These are phyloP conservation scores for Chamaetylas fuelleborni DNA, from an alignment of 2,113 vertebrate species.

Conservation along the genomic window DNA sequence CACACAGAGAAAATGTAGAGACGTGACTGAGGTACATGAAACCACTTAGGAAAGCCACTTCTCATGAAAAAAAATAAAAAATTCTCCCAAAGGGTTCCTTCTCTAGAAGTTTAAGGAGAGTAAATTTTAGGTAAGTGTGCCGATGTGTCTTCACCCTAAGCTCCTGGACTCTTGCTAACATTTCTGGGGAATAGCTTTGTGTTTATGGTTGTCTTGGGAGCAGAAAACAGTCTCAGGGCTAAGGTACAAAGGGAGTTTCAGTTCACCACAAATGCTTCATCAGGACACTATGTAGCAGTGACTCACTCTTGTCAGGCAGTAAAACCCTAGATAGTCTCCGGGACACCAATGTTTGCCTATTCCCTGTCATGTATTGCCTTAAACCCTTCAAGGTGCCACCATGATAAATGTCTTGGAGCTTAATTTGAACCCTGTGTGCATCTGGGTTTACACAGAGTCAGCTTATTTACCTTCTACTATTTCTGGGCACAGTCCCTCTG, in stretches of 20 bases:
- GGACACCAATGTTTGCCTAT: neutral
- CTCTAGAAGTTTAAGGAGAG: neutral
- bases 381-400: neutral
- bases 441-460: neutral
- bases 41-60: neutral
- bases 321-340: neutral
- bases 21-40: neutral
- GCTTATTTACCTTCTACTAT: neutral
- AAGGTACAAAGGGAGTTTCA: neutral
- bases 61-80: neutral
- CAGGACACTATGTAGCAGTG: neutral
- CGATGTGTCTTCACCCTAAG: neutral
- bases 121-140: neutral
- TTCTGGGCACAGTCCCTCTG: neutral
- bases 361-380: neutral
- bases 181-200: neutral
- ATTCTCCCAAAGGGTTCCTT: neutral
- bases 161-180: neutral
- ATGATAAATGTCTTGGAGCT: neutral
- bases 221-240: neutral
- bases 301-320: neutral
- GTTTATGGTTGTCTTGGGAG: neutral
- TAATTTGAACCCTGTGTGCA: neutral
- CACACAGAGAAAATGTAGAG: neutral
- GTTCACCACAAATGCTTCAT: neutral